Evolutionary conservation across 2,113 vertebrate genomes (phyloP), one percentile per base, ranked within the genome.

Genomic region (Sylvia atricapilla): DNA sequence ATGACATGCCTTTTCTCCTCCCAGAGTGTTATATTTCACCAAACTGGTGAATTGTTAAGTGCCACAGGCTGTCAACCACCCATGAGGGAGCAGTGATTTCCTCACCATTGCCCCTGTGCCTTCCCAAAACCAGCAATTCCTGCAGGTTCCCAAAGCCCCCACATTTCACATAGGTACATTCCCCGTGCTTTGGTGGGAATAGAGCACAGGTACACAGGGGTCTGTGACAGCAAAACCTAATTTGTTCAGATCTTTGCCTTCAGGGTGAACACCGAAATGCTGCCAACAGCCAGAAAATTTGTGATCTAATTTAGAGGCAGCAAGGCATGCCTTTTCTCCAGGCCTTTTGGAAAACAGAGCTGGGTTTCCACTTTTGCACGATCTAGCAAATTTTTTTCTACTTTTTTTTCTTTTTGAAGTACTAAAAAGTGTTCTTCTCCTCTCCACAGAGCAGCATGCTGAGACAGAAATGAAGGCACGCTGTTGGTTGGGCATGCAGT

Each of bases 231-330:
- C 95, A 97, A 98, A 98, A 97, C 11, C 16, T 93, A 97, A 98
- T 98, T 97, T 98, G 97, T 88, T 97, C 97, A 96, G 96, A 97
- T 95, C 97, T 98, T 95, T 97, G 97, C 98, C 98, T 98, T 97
- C 72, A 88, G 97, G 96, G 94, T 95, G 90, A 97, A 88, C 92
- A 92, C 82, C 50, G 78, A 98, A 97, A 97, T 96, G 97, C 97
- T 98, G 97, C 97, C 96, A 98, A 96, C 96, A 98, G 97, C 96
- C 96, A 98, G 98, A 97, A 98, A 98, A 98, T 97, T 95, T 98
- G 97, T 98, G 97, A 98, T 98, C 97, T 98, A 98, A 98, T 98
- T 98, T 98, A 97, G 96, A 98, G 92, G 98, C 97, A 98, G 96
- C 19, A 59, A 98, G 96, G 97, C 97, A 91, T 98, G 67, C 63